Percentiles rank a stretch among this genome's conserved stretches.
phyloP scores from a whole-genome alignment of 2,113 vertebrate genomes.

The Lanius collurio region DNA sequence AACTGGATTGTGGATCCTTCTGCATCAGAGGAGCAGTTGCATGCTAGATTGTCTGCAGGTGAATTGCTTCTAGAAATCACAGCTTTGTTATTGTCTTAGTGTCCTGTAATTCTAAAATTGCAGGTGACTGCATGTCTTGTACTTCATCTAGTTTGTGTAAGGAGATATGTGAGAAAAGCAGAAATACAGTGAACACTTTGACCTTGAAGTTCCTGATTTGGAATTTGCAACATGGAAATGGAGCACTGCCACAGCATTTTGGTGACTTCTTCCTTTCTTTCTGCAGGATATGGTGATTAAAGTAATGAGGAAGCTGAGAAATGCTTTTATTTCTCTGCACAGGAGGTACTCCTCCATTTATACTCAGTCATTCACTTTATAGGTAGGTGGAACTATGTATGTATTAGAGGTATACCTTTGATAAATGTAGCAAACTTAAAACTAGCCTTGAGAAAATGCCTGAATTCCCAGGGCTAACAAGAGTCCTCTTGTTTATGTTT shows the following conservation, averaged over 20 bases:
- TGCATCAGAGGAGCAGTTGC: not conserved
- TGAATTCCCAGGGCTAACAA: slow-evolving; percentile 25
- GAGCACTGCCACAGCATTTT: not conserved
- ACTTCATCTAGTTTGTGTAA: not conserved
- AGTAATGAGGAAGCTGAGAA: not conserved
- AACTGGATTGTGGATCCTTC: not conserved
- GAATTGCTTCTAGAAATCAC: not conserved
- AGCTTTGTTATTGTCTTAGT: not conserved
- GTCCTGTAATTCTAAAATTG: not conserved
- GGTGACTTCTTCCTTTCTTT: not conserved
- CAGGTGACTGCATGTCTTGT: not conserved
- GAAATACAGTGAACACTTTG: not conserved
- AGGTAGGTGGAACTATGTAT: not conserved
- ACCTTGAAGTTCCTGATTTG: not conserved
- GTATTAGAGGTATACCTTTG: not conserved
- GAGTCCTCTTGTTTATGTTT: slow-evolving; percentile 59
- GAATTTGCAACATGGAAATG: not conserved
- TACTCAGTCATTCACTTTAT: not conserved
- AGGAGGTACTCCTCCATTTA: not conserved
- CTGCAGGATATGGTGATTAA: not conserved
- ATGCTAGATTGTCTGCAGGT: not conserved
- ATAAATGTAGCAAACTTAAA: not conserved
- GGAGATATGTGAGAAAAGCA: not conserved
- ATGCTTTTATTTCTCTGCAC: not conserved
- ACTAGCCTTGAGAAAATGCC: slow-evolving; percentile 21